Base-by-base conservation (phyloP, 2,113 vertebrate species). In the Phylloscopus trochilus region DNA sequence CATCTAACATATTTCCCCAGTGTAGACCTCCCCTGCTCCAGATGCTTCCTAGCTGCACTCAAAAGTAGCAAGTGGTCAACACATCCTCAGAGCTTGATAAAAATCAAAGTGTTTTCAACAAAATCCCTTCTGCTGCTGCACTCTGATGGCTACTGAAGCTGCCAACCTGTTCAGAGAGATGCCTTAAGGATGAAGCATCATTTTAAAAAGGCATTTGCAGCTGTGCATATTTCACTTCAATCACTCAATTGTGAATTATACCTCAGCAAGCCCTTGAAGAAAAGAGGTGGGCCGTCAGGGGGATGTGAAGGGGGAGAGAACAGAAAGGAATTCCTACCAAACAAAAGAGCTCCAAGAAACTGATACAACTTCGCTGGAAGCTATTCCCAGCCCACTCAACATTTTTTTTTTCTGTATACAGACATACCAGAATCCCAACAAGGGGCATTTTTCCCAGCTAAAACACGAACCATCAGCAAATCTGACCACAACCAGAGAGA, bases 381-480 rank as follows among this genome's bases (percentile, higher is more conserved):
- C 74, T 84, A 68, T 90, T 94, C 53, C 69, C 94, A 97, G 81
- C 96, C 97, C 91, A 97, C 96, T 96, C 96, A 73, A 95, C 85
- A 94, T 95, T 96, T 97, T 83, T 95, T 97, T 83, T 95, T 37
- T 90, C 67, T 84, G 90, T 60, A 92, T 19, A 89, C 80, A 85
- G 85, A 89, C 95, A 96, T 97, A 96, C 95, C 96, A 97, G 86
- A 96, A 89, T 27, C 52, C 81, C 84, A 96, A 96, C 66, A 92
- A 96, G 69, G 76, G 79, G 27, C 93, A 86, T 87, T 98, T 97
- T 98, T 97, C 91, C 85, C 9, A 92, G 63, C 91, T 96, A 95
- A 98, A 98, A 98, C 97, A 97, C 56, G 26, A 98, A 95, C 94
- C 96, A 97, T 98, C 98, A 98, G 98, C 98, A 97, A 89, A 97